These are phyloP conservation scores for Gymnobelideus leadbeateri DNA, from an alignment of 2,113 vertebrate species.

Conservation along the genomic window DNA sequence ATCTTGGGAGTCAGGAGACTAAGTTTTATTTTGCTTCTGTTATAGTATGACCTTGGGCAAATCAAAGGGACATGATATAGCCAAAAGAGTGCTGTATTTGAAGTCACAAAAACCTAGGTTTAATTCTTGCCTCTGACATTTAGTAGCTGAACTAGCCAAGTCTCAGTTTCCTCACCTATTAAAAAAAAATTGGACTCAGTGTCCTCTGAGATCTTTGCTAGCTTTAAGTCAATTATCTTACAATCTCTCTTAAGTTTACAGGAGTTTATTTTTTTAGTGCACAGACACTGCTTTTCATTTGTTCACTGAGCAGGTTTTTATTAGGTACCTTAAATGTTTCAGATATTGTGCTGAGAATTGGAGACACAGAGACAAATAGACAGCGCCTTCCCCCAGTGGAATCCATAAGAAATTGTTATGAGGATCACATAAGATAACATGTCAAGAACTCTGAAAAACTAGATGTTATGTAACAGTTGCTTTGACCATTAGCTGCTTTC, in stretches of 20 bases:
- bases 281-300: not conserved
- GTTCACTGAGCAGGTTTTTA: not conserved
- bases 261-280: too few relatives aligned
- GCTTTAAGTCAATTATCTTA: too few relatives aligned
- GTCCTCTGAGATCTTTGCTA: not conserved
- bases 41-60: not conserved
- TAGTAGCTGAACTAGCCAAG: not conserved
- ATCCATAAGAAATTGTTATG: not conserved
- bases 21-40: not conserved
- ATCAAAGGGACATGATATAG: not conserved
- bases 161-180: not conserved
- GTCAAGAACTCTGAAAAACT: not conserved
- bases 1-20: not conserved
- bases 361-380: not conserved
- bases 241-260: too few relatives aligned
- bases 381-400: not conserved
- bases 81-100: not conserved
- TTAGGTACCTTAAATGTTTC: not conserved
- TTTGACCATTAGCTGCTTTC: not conserved
- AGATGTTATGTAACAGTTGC: not conserved
- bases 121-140: not conserved
- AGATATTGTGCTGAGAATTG: not conserved
- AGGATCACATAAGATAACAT: not conserved
- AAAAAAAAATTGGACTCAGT: not conserved
- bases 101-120: not conserved